These are phyloP conservation scores for Pollachius pollachius DNA, from an alignment of 2,113 vertebrate genomes.

Conservation along the genomic window DNA sequence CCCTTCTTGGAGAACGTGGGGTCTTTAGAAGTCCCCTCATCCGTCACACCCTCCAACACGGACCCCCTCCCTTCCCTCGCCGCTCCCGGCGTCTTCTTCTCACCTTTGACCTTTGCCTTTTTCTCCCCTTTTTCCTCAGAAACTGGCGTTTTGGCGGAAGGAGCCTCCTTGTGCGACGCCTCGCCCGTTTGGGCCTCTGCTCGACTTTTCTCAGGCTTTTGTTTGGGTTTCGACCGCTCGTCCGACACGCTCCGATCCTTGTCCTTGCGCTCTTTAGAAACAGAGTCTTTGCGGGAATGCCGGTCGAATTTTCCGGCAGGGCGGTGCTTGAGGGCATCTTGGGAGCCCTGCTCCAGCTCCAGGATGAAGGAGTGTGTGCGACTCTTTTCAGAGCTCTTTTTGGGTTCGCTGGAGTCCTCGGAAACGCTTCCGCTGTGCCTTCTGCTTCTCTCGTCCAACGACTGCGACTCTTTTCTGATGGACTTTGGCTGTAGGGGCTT, in stretches of 20 bases:
- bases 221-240: constrained; percentile 81
- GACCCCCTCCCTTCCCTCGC: constrained; percentile 75
- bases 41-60: constrained; percentile 64
- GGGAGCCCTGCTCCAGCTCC: constrained; percentile 75
- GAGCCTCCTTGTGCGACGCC: constrained; percentile 68
- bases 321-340: constrained; percentile 83
- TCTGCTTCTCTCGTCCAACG: constrained; percentile 80
- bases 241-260: constrained; percentile 80
- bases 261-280: constrained; percentile 81
- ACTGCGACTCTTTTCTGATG: constrained; percentile 74
- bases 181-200: constrained; percentile 73
- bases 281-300: constrained; percentile 76
- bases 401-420: constrained; percentile 78
- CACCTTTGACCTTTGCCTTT: constrained; percentile 84
- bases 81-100: constrained; percentile 74
- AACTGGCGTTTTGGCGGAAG: constrained; percentile 60
- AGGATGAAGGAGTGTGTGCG: constrained; percentile 76
- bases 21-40: constrained; percentile 79
- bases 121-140: constrained; percentile 85
- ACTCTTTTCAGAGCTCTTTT: constrained; percentile 75
- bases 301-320: constrained; percentile 79
- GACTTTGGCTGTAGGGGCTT: constrained; percentile 74
- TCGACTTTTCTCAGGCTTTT: constrained; percentile 73
- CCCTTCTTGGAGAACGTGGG: constrained; percentile 72
- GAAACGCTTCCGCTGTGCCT: constrained; percentile 66